phyloP scores from a whole-genome alignment of 2,797 vertebrate genomes.

The Enteromius radiatus region DNA sequence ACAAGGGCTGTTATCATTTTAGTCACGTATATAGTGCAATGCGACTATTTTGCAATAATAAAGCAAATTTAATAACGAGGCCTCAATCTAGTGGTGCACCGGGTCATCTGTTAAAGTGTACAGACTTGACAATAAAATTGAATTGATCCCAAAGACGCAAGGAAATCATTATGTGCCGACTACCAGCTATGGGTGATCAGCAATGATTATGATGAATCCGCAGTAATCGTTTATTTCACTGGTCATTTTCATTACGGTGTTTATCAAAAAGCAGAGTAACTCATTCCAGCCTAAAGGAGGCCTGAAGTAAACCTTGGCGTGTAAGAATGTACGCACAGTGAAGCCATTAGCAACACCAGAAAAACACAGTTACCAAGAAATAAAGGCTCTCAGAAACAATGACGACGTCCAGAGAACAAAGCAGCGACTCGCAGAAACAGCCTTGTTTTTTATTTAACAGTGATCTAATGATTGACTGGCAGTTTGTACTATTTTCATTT shows the following conservation, averaged over 20 bases:
- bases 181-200: conserved; percentile 16
- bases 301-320: conserved; percentile 57
- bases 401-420: conserved; percentile 34
- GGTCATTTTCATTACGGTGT: conserved; percentile 37
- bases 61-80: conserved; percentile 28
- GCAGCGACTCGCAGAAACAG: conserved; percentile 28
- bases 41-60: conserved; percentile 35
- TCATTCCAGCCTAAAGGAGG: conserved; percentile 53
- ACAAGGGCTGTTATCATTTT: conserved; percentile 15
- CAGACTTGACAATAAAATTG: conserved; percentile 50
- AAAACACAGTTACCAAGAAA: conserved; percentile 62
- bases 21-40: conserved; percentile 39
- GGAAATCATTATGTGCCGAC: conserved; percentile 26
- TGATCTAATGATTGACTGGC: conserved; percentile 74
- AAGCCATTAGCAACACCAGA: conserved; percentile 53
- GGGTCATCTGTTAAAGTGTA: conserved; percentile 15
- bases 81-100: conserved; percentile 26
- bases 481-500: conserved; percentile 61
- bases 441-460: conserved; percentile 31
- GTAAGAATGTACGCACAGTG: conserved; percentile 56
- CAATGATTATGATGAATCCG: conserved; percentile 30
- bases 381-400: conserved; percentile 63
- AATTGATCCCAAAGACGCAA: conserved; percentile 66
- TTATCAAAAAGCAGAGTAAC: conserved; percentile 53
- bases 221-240: conserved; percentile 32